Conservation (phyloP, 2,113 vertebrate genomes). For the Chrysochloris asiatica region DNA sequence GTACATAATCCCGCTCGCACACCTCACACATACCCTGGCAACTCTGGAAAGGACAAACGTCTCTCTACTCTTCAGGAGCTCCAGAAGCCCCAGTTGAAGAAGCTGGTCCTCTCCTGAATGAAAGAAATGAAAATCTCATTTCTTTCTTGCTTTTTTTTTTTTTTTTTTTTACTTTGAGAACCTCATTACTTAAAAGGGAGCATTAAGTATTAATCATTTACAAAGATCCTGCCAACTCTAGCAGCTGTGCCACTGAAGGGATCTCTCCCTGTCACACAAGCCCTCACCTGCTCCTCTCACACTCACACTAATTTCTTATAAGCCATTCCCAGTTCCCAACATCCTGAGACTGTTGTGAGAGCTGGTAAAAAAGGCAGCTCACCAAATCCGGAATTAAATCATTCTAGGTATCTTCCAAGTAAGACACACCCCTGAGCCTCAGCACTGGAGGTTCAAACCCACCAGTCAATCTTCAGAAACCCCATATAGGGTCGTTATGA, state of each 20-base stretch:
- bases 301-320: constrained; percentile 22
- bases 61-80: neutral
- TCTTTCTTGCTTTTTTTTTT: no score
- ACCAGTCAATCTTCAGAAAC: no score
- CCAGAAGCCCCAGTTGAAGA: constrained; percentile 33
- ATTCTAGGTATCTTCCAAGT: constrained; percentile 23
- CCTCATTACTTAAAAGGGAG: neutral
- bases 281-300: neutral
- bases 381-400: constrained; percentile 38
- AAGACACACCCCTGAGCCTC: constrained; percentile 55
- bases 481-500: no score
- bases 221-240: constrained; percentile 27
- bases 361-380: neutral
- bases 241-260: neutral
- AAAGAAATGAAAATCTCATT: neutral
- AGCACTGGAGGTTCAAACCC: no score
- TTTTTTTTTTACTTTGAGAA: no score
- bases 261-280: neutral
- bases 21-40: neutral
- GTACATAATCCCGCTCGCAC: neutral
- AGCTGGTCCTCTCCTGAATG: neutral
- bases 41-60: neutral
- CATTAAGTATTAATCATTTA: constrained; percentile 22
- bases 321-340: neutral
- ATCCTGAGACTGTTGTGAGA: neutral